A percentile compares a stretch with the other conserved stretches of the same genome.
Conservation (phyloP, 2,113 vertebrate species). For the Hypanus sabinus region DNA sequence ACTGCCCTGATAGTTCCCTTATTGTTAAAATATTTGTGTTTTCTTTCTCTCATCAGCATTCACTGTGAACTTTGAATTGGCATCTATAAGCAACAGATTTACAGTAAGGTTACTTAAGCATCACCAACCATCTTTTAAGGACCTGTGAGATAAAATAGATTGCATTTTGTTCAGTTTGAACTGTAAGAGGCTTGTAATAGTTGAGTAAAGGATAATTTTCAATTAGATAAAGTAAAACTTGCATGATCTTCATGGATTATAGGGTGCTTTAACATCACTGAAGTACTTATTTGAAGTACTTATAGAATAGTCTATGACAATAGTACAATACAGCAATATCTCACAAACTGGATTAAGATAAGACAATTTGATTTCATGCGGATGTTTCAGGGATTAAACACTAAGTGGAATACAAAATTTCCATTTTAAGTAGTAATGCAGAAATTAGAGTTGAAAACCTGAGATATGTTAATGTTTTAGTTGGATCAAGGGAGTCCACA, state of each 20-base stretch:
- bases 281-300: not conserved
- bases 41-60: constrained; percentile 6
- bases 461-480: not conserved
- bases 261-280: not conserved
- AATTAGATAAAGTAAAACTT: not conserved
- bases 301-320: not conserved
- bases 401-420: not conserved
- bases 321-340: not conserved
- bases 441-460: not conserved
- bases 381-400: not conserved
- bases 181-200: not conserved
- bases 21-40: not conserved
- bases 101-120: not conserved
- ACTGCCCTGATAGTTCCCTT: not conserved
- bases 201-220: not conserved
- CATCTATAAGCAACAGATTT: not conserved
- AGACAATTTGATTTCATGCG: not conserved
- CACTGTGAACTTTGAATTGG: not conserved
- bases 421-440: not conserved
- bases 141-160: not conserved
- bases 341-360: not conserved
- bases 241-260: not conserved
- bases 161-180: not conserved
- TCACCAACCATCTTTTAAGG: not conserved
- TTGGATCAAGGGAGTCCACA: not conserved